Evolutionary conservation across 2,888 invertebrate genomes (phyloP).

Genomic region (Pollenia amentaria): DNA sequence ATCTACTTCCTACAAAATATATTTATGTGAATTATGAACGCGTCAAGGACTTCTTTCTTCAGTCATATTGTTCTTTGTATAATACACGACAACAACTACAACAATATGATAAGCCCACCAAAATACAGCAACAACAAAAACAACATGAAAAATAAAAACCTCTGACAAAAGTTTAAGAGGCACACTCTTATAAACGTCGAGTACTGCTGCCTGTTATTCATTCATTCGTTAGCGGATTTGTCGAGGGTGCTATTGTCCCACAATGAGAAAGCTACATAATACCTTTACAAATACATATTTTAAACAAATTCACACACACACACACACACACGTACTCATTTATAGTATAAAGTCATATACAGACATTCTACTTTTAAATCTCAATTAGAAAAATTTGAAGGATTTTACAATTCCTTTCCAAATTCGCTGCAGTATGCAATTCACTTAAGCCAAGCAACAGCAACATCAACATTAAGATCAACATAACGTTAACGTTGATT

Average conservation of each 20-base stretch:
- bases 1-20: constrained; percentile 80
- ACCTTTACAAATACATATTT: constrained; percentile 63
- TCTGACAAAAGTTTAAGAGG: constrained; percentile 69
- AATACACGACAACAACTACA: constrained; percentile 38
- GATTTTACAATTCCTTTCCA: constrained; percentile 72
- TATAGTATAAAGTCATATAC: not conserved
- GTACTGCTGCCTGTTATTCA: constrained; percentile 51
- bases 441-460: constrained; percentile 67
- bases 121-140: constrained; percentile 36
- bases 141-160: constrained; percentile 54
- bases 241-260: constrained; percentile 70
- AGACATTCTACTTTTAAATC: constrained; percentile 62
- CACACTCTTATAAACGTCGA: constrained; percentile 68
- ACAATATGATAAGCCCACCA: constrained; percentile 47
- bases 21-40: constrained; percentile 82
- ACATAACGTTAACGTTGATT: constrained; percentile 44
- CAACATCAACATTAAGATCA: constrained; percentile 44
- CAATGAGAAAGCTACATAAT: constrained; percentile 69
- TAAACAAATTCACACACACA: constrained; percentile 18
- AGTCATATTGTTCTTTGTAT: constrained; percentile 69
- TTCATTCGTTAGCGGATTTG: constrained; percentile 72
- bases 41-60: constrained; percentile 78
- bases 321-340: constrained; percentile 1
- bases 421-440: constrained; percentile 74
- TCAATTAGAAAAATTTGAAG: constrained; percentile 75